Conservation (phyloP, 2,888 invertebrate genomes). For the Clunio marinus region DNA sequence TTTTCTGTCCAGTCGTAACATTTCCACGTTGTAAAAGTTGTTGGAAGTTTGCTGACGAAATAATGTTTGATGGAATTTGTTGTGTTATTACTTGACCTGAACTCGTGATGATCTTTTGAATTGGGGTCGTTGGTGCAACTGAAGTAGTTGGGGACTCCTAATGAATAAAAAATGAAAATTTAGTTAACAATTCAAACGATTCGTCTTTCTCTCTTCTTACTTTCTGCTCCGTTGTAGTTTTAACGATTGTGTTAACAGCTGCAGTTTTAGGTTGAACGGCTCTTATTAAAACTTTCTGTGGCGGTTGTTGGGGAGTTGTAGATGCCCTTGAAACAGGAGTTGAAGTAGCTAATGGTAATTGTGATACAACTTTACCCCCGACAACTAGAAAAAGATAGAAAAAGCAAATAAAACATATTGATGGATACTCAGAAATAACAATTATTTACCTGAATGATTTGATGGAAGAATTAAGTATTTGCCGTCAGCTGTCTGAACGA, state of each 20-base stretch:
- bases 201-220: no score
- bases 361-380: constrained; percentile 28
- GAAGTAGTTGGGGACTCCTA: constrained; percentile 32
- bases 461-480: constrained; percentile 72
- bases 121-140: constrained; percentile 42
- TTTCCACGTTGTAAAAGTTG: constrained; percentile 48
- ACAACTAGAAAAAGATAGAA: constrained; percentile 20
- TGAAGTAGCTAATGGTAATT: constrained; percentile 19
- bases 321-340: not conserved
- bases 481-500: constrained; percentile 90
- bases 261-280: constrained; percentile 34
- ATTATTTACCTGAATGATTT: constrained; percentile 49
- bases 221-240: constrained; percentile 1
- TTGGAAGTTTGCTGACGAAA: constrained; percentile 45
- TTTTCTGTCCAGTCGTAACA: constrained; percentile 44
- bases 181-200: no score
- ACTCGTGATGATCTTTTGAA: constrained; percentile 39
- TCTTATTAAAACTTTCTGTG: constrained; percentile 26
- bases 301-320: constrained; percentile 17
- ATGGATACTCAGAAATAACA: not conserved
- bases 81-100: constrained; percentile 35
- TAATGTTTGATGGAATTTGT: constrained; percentile 38
- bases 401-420: not conserved
- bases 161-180: no score
- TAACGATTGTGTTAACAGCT: constrained; percentile 19